phyloP scores from a whole-genome alignment of 1,140 invertebrate genomes.

The Propsilocerus akamusi region DNA sequence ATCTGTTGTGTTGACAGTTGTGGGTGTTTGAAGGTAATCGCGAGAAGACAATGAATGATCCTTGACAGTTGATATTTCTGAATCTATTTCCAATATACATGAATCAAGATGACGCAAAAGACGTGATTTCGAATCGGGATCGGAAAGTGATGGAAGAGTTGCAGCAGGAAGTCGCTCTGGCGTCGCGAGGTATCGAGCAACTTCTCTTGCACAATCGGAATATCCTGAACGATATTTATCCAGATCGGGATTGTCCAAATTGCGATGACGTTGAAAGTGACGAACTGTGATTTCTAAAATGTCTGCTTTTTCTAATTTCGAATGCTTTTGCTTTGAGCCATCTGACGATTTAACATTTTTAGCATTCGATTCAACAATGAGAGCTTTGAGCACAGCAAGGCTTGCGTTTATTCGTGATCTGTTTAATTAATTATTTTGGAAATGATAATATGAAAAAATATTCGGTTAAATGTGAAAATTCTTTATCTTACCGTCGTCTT shows the following conservation, averaged over 20 bases:
- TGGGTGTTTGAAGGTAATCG: neutral
- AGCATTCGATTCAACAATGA: conserved; percentile 47
- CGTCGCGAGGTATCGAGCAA: conserved; percentile 41
- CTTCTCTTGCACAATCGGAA: conserved; percentile 61
- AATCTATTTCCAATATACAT: conserved; percentile 47
- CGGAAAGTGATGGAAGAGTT: conserved; percentile 39
- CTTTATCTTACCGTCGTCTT: too few species aligned
- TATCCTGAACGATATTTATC: conserved; percentile 48
- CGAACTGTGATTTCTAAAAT: conserved; percentile 82
- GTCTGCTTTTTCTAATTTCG: conserved; percentile 81
- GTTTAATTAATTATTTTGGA: too few species aligned
- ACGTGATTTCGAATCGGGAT: conserved; percentile 44
- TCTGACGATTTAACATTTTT: conserved; percentile 10
- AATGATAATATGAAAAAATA: too few species aligned
- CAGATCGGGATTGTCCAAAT: conserved; percentile 37
- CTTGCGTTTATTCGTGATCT: conserved; percentile 79
- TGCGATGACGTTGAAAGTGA: conserved; percentile 57
- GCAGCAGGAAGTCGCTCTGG: conserved; percentile 37
- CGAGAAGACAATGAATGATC: conserved; percentile 6
- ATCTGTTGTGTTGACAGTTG: neutral
- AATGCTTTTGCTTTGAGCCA: conserved; percentile 52
- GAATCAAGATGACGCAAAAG: conserved; percentile 48
- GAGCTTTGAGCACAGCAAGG: conserved; percentile 62
- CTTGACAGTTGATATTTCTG: conserved; percentile 28
- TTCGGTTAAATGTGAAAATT: too few species aligned